Evolutionary conservation across 2,113 vertebrate species (phyloP).

Genomic region (Antidorcas marsupialis): DNA sequence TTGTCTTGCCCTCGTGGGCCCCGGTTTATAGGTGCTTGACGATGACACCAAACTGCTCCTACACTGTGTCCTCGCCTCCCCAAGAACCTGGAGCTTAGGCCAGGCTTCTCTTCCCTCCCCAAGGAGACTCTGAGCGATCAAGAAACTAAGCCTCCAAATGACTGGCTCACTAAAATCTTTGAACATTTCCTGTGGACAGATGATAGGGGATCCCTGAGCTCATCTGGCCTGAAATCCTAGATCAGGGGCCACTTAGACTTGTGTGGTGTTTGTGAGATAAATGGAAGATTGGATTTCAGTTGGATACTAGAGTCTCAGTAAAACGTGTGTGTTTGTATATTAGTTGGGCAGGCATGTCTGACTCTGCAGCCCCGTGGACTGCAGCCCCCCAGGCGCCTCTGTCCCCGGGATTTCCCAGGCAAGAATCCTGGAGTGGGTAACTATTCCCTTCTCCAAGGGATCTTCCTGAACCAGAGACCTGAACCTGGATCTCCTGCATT

Average conservation of each 20-base stretch:
- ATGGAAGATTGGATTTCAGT: background rate
- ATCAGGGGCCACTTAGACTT: background rate
- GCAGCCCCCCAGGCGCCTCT: background rate
- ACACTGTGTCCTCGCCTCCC: rapidly evolving
- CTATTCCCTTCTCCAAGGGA: background rate
- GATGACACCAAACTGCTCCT: rapidly evolving
- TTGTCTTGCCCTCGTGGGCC: background rate
- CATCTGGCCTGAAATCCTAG: background rate
- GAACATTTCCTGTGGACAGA: background rate
- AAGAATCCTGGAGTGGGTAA: background rate
- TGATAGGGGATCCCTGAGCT: no score
- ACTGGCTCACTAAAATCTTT: no score
- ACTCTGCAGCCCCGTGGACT: background rate
- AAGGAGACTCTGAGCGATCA: background rate
- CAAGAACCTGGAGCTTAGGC: rapidly evolving
- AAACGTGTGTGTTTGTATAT: background rate
- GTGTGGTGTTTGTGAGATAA: background rate
- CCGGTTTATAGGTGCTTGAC: no score
- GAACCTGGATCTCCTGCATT: background rate
- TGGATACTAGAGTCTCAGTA: background rate
- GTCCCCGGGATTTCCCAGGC: background rate
- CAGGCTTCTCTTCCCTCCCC: no score
- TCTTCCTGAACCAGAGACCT: background rate
- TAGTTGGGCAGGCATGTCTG: background rate
- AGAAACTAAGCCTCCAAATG: no score